Conservation (phyloP, 2,888 invertebrate species). For the Ctenicera cuprea region DNA sequence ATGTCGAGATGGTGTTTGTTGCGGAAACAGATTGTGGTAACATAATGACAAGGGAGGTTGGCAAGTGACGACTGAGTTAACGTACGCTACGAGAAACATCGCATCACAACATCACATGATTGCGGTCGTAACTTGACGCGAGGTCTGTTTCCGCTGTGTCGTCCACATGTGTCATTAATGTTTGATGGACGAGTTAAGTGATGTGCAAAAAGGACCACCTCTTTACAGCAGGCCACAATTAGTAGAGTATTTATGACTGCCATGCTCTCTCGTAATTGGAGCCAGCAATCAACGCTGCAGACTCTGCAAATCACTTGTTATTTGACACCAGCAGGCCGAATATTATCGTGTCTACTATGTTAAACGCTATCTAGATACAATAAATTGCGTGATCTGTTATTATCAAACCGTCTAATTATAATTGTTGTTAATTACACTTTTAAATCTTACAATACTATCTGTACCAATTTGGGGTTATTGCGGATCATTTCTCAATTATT, state of each 20-base stretch:
- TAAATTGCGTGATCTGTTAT: constrained; percentile 35
- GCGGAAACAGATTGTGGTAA: constrained; percentile 44
- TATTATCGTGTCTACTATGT: constrained; percentile 38
- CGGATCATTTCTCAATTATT: constrained; percentile 7
- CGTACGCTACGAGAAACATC: constrained; percentile 35
- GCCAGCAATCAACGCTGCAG: constrained; percentile 55
- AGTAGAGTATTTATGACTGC: constrained; percentile 59
- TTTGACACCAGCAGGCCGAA: constrained; percentile 46
- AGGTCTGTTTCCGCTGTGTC: constrained; percentile 52
- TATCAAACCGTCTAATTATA: constrained; percentile 35
- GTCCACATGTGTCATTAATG: constrained; percentile 55
- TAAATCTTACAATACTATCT: constrained; percentile 23
- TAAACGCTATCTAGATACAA: constrained; percentile 40
- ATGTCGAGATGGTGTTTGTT: constrained; percentile 27
- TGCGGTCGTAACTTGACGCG: constrained; percentile 46
- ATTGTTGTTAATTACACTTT: constrained; percentile 31
- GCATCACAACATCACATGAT: constrained; percentile 38
- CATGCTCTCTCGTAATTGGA: constrained; percentile 59
- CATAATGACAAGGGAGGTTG: constrained; percentile 44
- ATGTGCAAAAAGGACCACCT: constrained; percentile 57
- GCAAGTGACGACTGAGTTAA: constrained; percentile 40
- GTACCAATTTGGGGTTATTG: background rate
- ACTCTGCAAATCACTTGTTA: constrained; percentile 55
- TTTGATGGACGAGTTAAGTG: constrained; percentile 58
- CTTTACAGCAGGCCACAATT: constrained; percentile 57